Conservation (phyloP, 2,113 vertebrate genomes). For the Otocyon megalotis region DNA sequence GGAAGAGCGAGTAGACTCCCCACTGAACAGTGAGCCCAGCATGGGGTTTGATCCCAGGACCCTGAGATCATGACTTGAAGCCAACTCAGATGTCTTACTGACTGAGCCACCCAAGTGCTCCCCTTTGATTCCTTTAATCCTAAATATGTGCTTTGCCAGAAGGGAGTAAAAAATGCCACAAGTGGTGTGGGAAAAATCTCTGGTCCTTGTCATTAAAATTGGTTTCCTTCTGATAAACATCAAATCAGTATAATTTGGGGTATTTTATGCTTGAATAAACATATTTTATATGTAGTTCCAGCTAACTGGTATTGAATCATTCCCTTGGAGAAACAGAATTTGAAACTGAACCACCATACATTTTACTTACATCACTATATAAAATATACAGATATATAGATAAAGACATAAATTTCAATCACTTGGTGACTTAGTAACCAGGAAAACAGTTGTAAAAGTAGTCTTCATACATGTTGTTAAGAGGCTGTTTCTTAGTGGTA, state of each 20-base stretch:
- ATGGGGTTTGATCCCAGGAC: too few relatives aligned
- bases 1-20: too few relatives aligned
- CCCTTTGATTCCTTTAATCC: conserved; percentile 91
- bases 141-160: conserved; percentile 93
- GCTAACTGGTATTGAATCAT: background rate
- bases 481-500: background rate
- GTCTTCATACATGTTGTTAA: background rate
- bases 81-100: too few relatives aligned
- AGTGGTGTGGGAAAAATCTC: conserved; percentile 91
- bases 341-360: background rate
- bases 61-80: too few relatives aligned
- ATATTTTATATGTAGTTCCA: conserved; percentile 84
- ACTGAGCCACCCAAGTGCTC: too few relatives aligned
- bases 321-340: background rate
- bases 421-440: background rate
- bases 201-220: conserved; percentile 89
- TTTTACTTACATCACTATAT: background rate
- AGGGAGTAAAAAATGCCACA: conserved; percentile 90
- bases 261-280: conserved; percentile 95
- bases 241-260: conserved; percentile 92
- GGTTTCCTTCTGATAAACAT: conserved; percentile 92
- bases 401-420: background rate
- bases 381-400: background rate
- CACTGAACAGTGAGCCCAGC: too few relatives aligned
- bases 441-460: background rate